phyloP scores from a whole-genome alignment of 2,797 vertebrate genomes.

The Stomatorhinus walkeri region DNA sequence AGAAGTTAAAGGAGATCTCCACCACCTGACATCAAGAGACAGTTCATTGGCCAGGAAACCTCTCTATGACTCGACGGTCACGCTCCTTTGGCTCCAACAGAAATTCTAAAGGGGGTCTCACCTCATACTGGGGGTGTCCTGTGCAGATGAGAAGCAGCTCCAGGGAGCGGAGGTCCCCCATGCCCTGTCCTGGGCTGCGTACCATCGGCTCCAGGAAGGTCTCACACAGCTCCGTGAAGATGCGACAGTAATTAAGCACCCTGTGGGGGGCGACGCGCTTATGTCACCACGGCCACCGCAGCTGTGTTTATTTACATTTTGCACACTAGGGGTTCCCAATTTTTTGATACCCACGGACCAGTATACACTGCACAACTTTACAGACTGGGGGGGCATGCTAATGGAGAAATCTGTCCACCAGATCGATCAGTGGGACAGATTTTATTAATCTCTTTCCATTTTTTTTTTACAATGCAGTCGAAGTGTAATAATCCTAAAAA shows the following conservation, averaged over 20 bases:
- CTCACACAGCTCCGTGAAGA: slow-evolving; percentile 95
- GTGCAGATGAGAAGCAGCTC: slow-evolving; percentile 94
- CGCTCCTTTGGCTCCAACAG: background rate
- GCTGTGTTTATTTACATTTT: background rate
- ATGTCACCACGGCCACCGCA: background rate
- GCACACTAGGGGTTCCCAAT: background rate
- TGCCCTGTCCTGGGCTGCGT: slow-evolving; percentile 82
- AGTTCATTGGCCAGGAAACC: background rate
- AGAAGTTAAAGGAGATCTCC: slow-evolving; percentile 98
- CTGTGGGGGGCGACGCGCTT: slow-evolving; percentile 47
- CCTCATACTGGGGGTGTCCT: slow-evolving; percentile 94
- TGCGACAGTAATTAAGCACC: slow-evolving; percentile 94
- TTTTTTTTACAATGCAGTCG: background rate
- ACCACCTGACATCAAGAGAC: slow-evolving; percentile 67
- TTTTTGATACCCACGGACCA: background rate
- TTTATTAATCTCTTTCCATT: background rate
- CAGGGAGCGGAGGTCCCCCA: slow-evolving; percentile 84
- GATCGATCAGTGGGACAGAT: background rate
- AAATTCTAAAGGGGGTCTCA: slow-evolving; percentile 35
- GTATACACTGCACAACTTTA: background rate
- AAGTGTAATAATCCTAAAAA: background rate
- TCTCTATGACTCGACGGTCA: background rate
- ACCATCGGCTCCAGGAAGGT: slow-evolving; percentile 92
- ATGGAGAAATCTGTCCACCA: background rate
- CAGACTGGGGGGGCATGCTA: background rate